phyloP scores from a whole-genome alignment of 2,888 invertebrate genomes.

The Drosophila buzzatii region DNA sequence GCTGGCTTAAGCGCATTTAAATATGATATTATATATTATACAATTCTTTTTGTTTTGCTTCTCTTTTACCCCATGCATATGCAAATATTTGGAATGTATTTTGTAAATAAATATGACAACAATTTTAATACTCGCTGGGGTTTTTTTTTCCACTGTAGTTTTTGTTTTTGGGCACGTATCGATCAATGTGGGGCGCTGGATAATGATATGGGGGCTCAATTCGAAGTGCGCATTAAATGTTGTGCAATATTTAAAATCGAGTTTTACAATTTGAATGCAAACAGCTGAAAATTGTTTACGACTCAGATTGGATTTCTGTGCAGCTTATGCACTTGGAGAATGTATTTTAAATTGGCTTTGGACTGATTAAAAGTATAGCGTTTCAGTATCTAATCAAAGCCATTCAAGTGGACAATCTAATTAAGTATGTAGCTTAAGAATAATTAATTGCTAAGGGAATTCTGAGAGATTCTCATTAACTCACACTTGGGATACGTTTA shows the following conservation, averaged over 20 bases:
- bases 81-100: conserved; percentile 69
- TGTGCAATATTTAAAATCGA: conserved; percentile 26
- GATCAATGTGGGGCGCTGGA: conserved; percentile 28
- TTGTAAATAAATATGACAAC: conserved; percentile 56
- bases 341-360: background rate
- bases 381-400: background rate
- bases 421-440: background rate
- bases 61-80: conserved; percentile 48
- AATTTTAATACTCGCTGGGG: conserved; percentile 36
- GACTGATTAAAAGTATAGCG: background rate
- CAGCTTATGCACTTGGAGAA: background rate
- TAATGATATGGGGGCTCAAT: conserved; percentile 9
- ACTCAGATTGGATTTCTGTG: conserved; percentile 10
- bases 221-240: conserved; percentile 20
- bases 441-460: background rate
- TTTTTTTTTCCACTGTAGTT: conserved; percentile 5
- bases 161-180: conserved; percentile 37
- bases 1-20: conserved; percentile 71
- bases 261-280: background rate
- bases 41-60: conserved; percentile 36
- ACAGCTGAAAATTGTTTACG: conserved; percentile 20
- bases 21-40: conserved; percentile 69
- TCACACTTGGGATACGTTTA: background rate
- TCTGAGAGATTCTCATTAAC: background rate
- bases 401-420: background rate